Conservation (phyloP, 1,140 invertebrate species). For the Drosophila santomea region DNA sequence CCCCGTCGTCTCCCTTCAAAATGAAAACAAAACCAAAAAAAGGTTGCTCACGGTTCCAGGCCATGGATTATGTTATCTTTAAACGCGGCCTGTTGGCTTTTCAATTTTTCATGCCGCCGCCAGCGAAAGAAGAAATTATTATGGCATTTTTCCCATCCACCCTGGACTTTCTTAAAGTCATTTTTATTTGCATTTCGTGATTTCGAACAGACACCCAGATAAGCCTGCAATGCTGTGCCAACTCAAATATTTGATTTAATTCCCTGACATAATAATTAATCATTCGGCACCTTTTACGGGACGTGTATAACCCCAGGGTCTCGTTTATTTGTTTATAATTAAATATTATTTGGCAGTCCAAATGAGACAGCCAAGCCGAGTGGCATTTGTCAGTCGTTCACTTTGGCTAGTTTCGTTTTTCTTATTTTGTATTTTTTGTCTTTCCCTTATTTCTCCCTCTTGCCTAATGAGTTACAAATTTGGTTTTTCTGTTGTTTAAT, state of each 20-base stretch:
- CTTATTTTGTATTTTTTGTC: neutral
- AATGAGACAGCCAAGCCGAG: slow-evolving; percentile 70
- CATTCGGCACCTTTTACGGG: slow-evolving; percentile 76
- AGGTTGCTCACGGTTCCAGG: slow-evolving; percentile 44
- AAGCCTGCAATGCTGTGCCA: slow-evolving; percentile 39
- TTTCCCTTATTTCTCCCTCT: slow-evolving; percentile 20
- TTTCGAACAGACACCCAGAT: slow-evolving; percentile 50
- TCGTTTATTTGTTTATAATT: slow-evolving; percentile 82
- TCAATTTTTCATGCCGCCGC: slow-evolving; percentile 72
- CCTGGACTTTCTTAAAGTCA: slow-evolving; percentile 58
- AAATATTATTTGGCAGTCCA: slow-evolving; percentile 82
- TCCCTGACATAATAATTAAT: slow-evolving; percentile 82
- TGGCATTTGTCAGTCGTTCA: slow-evolving; percentile 80
- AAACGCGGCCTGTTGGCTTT: slow-evolving; percentile 49
- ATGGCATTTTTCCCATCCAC: slow-evolving; percentile 55
- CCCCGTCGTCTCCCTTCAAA: neutral
- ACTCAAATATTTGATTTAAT: slow-evolving; percentile 84
- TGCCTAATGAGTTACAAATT: slow-evolving; percentile 82
- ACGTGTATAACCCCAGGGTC: slow-evolving; percentile 38
- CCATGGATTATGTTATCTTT: slow-evolving; percentile 73
- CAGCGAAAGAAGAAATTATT: slow-evolving; percentile 63
- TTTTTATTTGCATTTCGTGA: slow-evolving; percentile 84
- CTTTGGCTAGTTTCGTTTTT: slow-evolving; percentile 59
- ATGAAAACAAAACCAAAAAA: slow-evolving; percentile 23
- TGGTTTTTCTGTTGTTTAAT: slow-evolving; percentile 81